phyloP scores from a whole-genome alignment of 1,140 invertebrate species.

The Cydia strobilella region DNA sequence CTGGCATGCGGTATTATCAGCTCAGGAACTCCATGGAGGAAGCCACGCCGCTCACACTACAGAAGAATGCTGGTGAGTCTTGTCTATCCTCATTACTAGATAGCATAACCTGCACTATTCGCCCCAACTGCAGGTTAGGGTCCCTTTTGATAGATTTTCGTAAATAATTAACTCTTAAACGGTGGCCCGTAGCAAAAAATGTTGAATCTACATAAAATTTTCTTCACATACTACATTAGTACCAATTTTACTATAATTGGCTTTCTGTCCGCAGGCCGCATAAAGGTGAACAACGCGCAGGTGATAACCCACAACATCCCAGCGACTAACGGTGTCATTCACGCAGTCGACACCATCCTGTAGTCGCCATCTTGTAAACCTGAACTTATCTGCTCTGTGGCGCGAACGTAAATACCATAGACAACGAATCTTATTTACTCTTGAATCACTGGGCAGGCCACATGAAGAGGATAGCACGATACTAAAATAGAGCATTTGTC shows the following conservation, averaged over 20 bases:
- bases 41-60: slow-evolving; percentile 84
- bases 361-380: slow-evolving; percentile 59
- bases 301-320: slow-evolving; percentile 90
- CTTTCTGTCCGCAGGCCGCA: slow-evolving; percentile 82
- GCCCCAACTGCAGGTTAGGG: no score
- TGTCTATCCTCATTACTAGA: no score
- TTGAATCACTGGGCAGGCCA: not conserved
- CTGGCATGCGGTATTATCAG: slow-evolving; percentile 92
- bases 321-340: slow-evolving; percentile 93
- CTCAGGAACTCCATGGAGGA: slow-evolving; percentile 87
- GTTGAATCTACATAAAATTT: no score
- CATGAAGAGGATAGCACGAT: not conserved
- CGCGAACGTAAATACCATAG: not conserved
- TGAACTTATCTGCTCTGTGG: slow-evolving; percentile 11
- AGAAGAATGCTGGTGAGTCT: slow-evolving; percentile 86
- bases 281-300: slow-evolving; percentile 89
- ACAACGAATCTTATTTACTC: not conserved
- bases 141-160: no score
- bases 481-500: not conserved
- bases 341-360: slow-evolving; percentile 89
- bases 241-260: slow-evolving; percentile 40
- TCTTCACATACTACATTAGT: no score
- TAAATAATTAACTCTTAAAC: no score
- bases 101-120: no score
- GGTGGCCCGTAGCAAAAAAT: no score